Percentiles rank a stretch among this genome's conserved stretches.
Evolutionary conservation across 2,888 invertebrate species (phyloP).

Genomic region (Brenthis hecate): DNA sequence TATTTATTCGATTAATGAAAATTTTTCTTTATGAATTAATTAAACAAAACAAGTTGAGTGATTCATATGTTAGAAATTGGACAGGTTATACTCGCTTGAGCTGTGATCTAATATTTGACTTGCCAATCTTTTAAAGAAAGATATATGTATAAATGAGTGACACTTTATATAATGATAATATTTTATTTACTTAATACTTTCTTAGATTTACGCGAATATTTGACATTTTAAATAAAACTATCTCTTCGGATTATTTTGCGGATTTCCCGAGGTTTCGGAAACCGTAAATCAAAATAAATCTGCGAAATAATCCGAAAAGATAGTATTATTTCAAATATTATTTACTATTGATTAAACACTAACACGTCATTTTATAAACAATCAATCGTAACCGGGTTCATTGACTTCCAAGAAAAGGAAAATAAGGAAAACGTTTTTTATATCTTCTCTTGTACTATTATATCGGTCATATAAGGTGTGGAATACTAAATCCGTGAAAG

Average conservation of each 20-base stretch:
- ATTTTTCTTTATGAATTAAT: slow-evolving; percentile 35
- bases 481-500: slow-evolving; percentile 64
- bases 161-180: too few relatives aligned
- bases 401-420: background rate
- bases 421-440: slow-evolving; percentile 18
- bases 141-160: too few relatives aligned
- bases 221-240: too few relatives aligned
- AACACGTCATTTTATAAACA: background rate
- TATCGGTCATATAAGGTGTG: slow-evolving; percentile 29
- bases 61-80: slow-evolving; percentile 34
- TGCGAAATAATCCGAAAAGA: too few relatives aligned
- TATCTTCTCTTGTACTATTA: slow-evolving; percentile 18
- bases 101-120: slow-evolving; percentile 22
- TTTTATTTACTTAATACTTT: too few relatives aligned
- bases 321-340: too few relatives aligned
- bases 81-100: slow-evolving; percentile 29
- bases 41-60: slow-evolving; percentile 32
- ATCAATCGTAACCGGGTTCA: background rate
- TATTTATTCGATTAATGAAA: slow-evolving; percentile 31
- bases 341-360: too few relatives aligned
- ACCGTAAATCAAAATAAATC: too few relatives aligned
- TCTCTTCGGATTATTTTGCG: too few relatives aligned
- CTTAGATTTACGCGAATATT: too few relatives aligned
- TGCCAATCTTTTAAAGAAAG: background rate
- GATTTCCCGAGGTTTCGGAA: too few relatives aligned